These are phyloP conservation scores for Nasua narica DNA, from an alignment of 2,797 vertebrate species.

Conservation along the genomic window DNA sequence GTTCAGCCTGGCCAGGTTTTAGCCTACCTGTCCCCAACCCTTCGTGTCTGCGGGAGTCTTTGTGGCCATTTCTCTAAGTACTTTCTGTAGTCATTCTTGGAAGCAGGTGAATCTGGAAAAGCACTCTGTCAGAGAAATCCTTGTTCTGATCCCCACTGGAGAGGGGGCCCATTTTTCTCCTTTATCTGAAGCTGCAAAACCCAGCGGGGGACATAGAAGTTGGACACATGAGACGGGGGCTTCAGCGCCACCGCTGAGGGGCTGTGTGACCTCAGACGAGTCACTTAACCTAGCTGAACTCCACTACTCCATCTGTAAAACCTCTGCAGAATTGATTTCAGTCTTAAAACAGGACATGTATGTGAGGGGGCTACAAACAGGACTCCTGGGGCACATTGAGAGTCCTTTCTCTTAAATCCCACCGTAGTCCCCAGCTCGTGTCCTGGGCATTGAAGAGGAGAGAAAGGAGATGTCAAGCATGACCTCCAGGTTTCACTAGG, in stretches of 20 bases:
- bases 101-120: background rate
- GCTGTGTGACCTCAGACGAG: background rate
- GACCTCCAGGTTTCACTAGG: background rate
- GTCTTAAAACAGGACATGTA: background rate
- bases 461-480: no score
- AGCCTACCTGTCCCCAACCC: no score
- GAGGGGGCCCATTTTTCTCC: background rate
- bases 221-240: background rate
- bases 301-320: background rate
- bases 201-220: background rate
- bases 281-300: background rate
- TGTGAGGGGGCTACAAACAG: background rate
- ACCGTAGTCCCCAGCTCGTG: background rate
- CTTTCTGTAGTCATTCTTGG: background rate
- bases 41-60: background rate
- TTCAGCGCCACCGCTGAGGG: background rate
- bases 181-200: background rate
- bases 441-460: background rate
- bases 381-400: accelerated
- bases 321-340: background rate
- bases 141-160: background rate
- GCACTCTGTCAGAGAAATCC: background rate
- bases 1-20: background rate
- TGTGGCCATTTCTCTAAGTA: background rate
- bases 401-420: background rate